Evolutionary conservation across 30 jellyfish, hydroid and myxozoan species (phyloP).

Genomic region (Cassiopea xamachana): DNA sequence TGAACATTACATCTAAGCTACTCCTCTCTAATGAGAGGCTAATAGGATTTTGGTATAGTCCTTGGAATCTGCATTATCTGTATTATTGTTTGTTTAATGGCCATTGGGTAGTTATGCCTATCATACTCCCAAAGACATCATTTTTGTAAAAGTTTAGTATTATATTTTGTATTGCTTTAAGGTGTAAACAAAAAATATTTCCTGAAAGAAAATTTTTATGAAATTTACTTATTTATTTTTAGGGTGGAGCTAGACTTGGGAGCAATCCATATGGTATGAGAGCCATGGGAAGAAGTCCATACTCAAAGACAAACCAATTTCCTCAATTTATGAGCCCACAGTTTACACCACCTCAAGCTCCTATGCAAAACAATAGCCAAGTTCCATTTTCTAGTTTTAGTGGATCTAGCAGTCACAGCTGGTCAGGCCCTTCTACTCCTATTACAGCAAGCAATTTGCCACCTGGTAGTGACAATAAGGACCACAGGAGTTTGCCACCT

Average conservation of each 20-base stretch:
- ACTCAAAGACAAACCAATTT: slow-evolving; percentile 15
- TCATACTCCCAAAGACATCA: too few species aligned
- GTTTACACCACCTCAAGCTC: background rate
- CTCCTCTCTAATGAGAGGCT: too few species aligned
- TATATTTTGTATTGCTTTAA: background rate
- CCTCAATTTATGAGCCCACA: background rate
- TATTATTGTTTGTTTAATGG: too few species aligned
- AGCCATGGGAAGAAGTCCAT: slow-evolving; percentile 34
- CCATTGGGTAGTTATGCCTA: too few species aligned
- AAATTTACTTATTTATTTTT: background rate
- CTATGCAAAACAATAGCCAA: background rate
- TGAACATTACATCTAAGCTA: too few species aligned
- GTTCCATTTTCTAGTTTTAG: background rate
- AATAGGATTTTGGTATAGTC: too few species aligned
- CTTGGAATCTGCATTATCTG: too few species aligned
- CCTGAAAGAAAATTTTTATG: background rate
- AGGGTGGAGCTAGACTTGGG: slow-evolving; percentile 2
- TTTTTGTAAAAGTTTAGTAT: too few species aligned
- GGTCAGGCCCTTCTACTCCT: slow-evolving; percentile 38
- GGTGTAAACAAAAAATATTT: background rate
- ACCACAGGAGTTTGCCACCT: slow-evolving; percentile 13
- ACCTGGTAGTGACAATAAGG: background rate
- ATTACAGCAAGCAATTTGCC: background rate
- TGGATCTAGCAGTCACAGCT: slow-evolving; percentile 43
- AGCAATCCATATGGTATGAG: slow-evolving; percentile 58